A percentile compares a stretch with the other conserved stretches of the same genome.
phyloP scores from a whole-genome alignment of 2,113 vertebrate genomes.

The Lasiurus borealis region DNA sequence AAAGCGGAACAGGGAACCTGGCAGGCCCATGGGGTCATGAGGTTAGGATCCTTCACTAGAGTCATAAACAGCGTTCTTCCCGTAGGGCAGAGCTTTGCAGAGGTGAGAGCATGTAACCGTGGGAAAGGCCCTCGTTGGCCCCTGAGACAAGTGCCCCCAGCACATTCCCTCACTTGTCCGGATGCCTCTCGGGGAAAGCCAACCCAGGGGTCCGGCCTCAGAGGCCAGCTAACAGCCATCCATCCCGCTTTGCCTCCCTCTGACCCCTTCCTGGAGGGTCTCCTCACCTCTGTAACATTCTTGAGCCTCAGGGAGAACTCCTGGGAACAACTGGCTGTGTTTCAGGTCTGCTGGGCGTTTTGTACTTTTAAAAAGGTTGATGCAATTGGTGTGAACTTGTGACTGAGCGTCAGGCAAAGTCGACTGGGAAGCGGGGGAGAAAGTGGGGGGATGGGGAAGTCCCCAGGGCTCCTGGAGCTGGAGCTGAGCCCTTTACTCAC shows the following conservation, averaged over 20 bases:
- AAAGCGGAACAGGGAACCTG: background rate
- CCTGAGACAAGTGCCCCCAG: background rate
- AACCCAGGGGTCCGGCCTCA: background rate
- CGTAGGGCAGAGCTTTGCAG: background rate
- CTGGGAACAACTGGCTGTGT: background rate
- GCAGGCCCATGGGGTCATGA: background rate
- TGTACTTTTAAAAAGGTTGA: background rate
- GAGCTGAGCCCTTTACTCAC: conserved; percentile 32
- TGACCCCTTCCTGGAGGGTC: background rate
- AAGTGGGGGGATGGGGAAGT: background rate
- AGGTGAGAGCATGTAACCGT: background rate
- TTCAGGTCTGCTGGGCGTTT: background rate
- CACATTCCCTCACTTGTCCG: background rate
- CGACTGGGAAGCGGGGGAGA: background rate
- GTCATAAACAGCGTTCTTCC: background rate
- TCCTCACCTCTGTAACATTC: background rate
- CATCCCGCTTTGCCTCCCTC: background rate
- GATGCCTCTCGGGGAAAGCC: fast-evolving
- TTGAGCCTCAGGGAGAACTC: background rate
- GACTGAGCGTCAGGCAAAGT: background rate
- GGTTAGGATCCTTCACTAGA: too few species aligned
- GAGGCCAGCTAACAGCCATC: background rate
- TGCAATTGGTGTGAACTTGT: background rate
- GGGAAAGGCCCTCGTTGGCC: background rate
- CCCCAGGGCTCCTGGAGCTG: background rate